These are phyloP conservation scores for Procambarus virginalis DNA, from an alignment of 1,140 invertebrate genomes.

Conservation along the genomic window DNA sequence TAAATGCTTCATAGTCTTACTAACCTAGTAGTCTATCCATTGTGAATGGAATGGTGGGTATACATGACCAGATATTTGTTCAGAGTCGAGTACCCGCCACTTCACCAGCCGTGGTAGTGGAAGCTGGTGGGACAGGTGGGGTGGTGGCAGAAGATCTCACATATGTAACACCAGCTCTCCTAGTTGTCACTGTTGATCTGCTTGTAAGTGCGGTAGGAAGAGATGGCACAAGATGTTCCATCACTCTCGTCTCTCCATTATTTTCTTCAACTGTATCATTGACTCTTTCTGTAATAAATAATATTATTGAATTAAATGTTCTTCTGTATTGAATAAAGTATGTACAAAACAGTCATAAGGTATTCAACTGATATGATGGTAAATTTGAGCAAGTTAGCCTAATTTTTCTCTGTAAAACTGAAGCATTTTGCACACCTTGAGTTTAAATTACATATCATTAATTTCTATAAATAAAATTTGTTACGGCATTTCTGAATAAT, in stretches of 20 bases:
- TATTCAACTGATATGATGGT: too few species aligned
- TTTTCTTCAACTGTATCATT: constrained; percentile 25
- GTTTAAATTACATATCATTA: too few species aligned
- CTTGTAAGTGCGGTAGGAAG: not conserved
- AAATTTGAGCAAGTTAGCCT: too few species aligned
- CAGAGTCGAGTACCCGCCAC: not conserved
- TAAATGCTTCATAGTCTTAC: not conserved
- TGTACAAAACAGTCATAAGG: too few species aligned
- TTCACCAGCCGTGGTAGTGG: not conserved
- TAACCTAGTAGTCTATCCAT: constrained; percentile 56
- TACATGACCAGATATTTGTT: constrained; percentile 31
- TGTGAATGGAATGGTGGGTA: constrained; percentile 49
- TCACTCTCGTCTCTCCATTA: constrained; percentile 21
- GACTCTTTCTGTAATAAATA: constrained; percentile 40
- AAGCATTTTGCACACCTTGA: too few species aligned
- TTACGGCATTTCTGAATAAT: too few species aligned
- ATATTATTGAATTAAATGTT: not conserved
- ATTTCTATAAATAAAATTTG: too few species aligned
- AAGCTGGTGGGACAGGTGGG: not conserved
- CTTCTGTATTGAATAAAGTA: too few species aligned
- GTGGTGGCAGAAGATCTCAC: constrained; percentile 6
- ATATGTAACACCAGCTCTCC: constrained; percentile 16
- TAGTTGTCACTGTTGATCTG: not conserved
- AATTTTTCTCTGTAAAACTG: too few species aligned
- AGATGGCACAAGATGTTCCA: constrained; percentile 40